Conservation (phyloP, 2,888 invertebrate genomes). For the Hermodice carunculata region DNA sequence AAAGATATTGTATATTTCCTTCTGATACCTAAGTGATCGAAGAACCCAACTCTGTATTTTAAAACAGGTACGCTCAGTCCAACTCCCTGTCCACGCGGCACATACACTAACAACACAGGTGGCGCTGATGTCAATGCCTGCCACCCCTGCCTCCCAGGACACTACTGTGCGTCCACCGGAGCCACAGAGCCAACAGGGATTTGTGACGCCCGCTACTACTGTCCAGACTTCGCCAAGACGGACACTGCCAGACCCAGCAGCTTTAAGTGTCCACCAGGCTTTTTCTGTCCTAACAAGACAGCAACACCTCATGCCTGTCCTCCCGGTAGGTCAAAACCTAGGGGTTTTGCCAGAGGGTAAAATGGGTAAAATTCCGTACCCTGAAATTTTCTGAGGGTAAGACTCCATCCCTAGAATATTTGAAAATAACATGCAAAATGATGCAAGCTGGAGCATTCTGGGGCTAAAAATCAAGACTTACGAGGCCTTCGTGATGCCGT, state of each 20-base stretch:
- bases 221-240: constrained; percentile 45
- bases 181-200: constrained; percentile 55
- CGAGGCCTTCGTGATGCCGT: too few relatives aligned
- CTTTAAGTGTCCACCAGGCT: constrained; percentile 54
- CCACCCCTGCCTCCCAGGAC: constrained; percentile 60
- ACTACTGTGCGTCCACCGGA: constrained; percentile 57
- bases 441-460: too few relatives aligned
- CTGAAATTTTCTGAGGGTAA: too few relatives aligned
- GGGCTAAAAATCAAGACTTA: too few relatives aligned
- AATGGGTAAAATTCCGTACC: too few relatives aligned
- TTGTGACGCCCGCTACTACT: constrained; percentile 64
- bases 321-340: constrained; percentile 42
- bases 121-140: constrained; percentile 51
- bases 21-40: too few relatives aligned
- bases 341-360: too few relatives aligned
- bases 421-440: too few relatives aligned
- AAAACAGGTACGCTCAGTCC: constrained; percentile 32
- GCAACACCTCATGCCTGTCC: constrained; percentile 51
- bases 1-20: too few relatives aligned
- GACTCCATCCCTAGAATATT: too few relatives aligned
- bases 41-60: too few relatives aligned
- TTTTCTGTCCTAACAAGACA: constrained; percentile 59
- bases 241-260: constrained; percentile 15
- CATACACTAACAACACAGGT: constrained; percentile 55
- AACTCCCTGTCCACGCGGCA: constrained; percentile 58